These are phyloP conservation scores for Eustalomyia histrio DNA, from an alignment of 2,888 invertebrate genomes.

Conservation along the genomic window DNA sequence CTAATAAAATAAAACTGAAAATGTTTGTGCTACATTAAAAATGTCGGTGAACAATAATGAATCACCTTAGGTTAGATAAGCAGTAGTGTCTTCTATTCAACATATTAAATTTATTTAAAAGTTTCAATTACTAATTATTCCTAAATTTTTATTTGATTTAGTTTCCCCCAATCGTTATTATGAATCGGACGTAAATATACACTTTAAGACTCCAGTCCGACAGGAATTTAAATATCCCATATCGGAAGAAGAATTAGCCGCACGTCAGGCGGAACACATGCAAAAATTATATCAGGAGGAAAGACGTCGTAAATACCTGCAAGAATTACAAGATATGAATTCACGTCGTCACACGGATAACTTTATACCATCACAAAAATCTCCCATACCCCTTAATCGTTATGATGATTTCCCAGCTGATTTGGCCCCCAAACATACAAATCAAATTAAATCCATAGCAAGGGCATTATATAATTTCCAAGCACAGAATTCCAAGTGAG, in stretches of 20 bases:
- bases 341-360: conserved; percentile 96
- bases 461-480: conserved; percentile 94
- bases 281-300: conserved; percentile 93
- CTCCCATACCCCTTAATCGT: conserved; percentile 93
- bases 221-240: conserved; percentile 91
- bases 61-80: conserved; percentile 14
- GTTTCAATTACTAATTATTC: neutral
- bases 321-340: conserved; percentile 96
- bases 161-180: conserved; percentile 94
- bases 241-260: conserved; percentile 93
- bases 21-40: neutral
- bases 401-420: conserved; percentile 93
- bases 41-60: conserved; percentile 20
- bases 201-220: conserved; percentile 93
- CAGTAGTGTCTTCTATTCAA: neutral
- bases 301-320: conserved; percentile 92
- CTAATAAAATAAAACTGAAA: neutral
- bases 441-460: conserved; percentile 85
- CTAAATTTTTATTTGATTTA: neutral
- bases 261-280: conserved; percentile 94
- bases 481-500: conserved; percentile 85
- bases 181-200: conserved; percentile 96
- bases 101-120: neutral
- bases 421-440: conserved; percentile 80
- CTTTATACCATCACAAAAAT: conserved; percentile 95